Percentiles rank a stretch among this genome's conserved stretches.
phyloP scores from a whole-genome alignment of 2,888 invertebrate species.

The Nebria salina region DNA sequence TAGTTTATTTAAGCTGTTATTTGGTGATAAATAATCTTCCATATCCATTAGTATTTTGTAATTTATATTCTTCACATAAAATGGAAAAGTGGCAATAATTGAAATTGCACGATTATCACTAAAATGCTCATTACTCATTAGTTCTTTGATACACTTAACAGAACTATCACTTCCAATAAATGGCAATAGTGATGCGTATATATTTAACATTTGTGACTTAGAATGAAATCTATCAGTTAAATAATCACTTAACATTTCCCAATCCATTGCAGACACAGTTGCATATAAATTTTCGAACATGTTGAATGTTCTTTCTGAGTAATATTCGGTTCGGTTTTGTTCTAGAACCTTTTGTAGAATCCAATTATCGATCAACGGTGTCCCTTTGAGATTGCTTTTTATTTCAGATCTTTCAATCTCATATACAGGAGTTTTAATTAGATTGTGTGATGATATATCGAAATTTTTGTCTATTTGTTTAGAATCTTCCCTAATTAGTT shows the following conservation, averaged over 20 bases:
- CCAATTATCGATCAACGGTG: not conserved
- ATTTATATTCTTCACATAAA: conserved; percentile 17
- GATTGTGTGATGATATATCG: not conserved
- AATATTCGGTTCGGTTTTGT: not conserved
- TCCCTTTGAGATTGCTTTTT: not conserved
- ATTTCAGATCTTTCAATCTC: not conserved
- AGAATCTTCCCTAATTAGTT: not conserved
- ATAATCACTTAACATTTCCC: not conserved
- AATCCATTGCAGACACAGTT: conserved; percentile 3
- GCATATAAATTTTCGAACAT: not conserved
- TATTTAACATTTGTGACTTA: conserved; percentile 6
- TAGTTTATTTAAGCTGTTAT: conserved; percentile 6
- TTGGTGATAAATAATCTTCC: conserved; percentile 6
- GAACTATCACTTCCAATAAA: conserved; percentile 19
- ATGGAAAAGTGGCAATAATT: conserved; percentile 24
- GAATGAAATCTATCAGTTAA: not conserved
- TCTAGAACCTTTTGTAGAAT: not conserved
- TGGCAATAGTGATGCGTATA: conserved; percentile 19
- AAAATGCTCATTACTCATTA: conserved; percentile 2
- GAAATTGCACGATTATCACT: conserved; percentile 1
- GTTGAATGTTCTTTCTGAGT: conserved; percentile 6
- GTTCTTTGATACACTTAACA: not conserved
- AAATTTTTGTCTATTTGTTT: too few relatives aligned
- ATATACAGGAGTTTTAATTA: not conserved
- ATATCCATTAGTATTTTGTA: conserved; percentile 17